Base-by-base conservation (phyloP, 2,888 invertebrate genomes). In the Palloptera scutellata region DNA sequence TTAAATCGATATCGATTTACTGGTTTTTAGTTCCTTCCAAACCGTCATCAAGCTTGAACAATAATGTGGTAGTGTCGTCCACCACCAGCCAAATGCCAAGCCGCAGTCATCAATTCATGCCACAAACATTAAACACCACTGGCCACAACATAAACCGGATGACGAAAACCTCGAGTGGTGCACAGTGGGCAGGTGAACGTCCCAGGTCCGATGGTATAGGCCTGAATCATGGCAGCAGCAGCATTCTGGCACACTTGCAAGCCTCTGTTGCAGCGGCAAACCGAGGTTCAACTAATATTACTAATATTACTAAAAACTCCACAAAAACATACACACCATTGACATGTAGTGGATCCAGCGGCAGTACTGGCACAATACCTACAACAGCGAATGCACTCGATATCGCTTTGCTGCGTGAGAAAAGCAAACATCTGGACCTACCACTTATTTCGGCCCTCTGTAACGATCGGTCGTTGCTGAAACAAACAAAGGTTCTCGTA, bases 401-500 rank as follows among this genome's bases (percentile, higher is more conserved):
- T 84, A 94, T 95, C 78, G 91, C 92, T 79, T 90, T 92, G 74
- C 87, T 96, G 70, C 89, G 95, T 68, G 95, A 95, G 85, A 94
- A 95, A 86, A 95, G 94, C 86, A 92, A 92, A 82, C 93, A 95
- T 82, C 87, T 96, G 79, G 95, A 96, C 86, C 87, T 97, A 84
- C 97, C 97, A 19, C 87, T 97, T 70, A 96, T 97, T 81, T 93
- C 95, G 69, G 97, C 96, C 13, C 88, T 97, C 75, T 97, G 96
- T 87, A 97, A 96, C 83, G 97, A 97, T 85, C 90, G 93, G 68
- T 93, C 95, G 69, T 88, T 97, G 78, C 87, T 95, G 68, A 94
- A 94, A 85, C 95, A 95, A 86, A 95, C 94, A 61, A 94, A 94
- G 84, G 93, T 94, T 20, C 92, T 93, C 81, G 93, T 92, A 73